Percentiles rank a stretch among this genome's conserved stretches.
Conservation (phyloP, 2,888 invertebrate species). For the Anarsia innoxiella region DNA sequence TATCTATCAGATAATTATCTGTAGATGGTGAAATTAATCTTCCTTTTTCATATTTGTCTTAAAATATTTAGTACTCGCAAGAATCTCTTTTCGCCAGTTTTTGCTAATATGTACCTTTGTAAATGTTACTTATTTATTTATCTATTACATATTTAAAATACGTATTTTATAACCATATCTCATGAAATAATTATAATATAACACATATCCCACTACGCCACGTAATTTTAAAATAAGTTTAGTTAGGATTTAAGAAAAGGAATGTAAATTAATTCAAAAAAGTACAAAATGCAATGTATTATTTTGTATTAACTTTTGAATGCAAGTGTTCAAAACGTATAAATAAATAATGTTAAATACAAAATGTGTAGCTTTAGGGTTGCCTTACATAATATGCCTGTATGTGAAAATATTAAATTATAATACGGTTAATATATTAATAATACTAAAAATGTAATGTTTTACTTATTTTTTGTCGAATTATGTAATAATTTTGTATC, state of each 20-base stretch:
- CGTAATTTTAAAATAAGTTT: slow-evolving; percentile 31
- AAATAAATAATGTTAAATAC: slow-evolving; percentile 25
- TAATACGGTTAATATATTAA: neutral
- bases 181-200: slow-evolving; percentile 37
- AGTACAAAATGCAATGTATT: slow-evolving; percentile 44
- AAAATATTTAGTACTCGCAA: no score
- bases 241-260: slow-evolving; percentile 15
- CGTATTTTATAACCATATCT: slow-evolving; percentile 25
- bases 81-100: no score
- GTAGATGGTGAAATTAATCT: no score
- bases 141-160: slow-evolving; percentile 27
- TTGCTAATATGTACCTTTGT: no score
- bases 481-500: no score
- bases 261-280: slow-evolving; percentile 29
- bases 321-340: slow-evolving; percentile 42
- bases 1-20: no score
- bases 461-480: neutral
- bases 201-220: slow-evolving; percentile 66
- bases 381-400: slow-evolving; percentile 27
- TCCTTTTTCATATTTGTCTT: no score
- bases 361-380: slow-evolving; percentile 16
- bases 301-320: slow-evolving; percentile 35
- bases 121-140: no score
- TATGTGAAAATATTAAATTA: slow-evolving; percentile 6
- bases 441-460: neutral